Percentiles rank a stretch among this genome's conserved stretches.
Conservation (phyloP, 1,140 invertebrate genomes). For the Zaprionus ornatus region DNA sequence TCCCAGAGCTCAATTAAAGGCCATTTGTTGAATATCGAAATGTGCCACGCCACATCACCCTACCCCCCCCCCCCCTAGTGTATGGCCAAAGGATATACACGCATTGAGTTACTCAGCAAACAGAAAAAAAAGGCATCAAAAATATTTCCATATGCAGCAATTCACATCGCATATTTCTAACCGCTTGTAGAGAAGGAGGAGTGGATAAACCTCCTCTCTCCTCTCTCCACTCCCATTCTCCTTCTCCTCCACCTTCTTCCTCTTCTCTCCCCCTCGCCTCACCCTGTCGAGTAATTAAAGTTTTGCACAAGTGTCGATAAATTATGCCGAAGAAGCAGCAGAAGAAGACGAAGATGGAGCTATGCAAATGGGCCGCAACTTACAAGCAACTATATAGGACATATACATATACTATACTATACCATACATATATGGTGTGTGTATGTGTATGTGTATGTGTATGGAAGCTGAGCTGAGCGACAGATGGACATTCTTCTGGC, state of each 20-base stretch:
- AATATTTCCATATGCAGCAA: slow-evolving; percentile 67
- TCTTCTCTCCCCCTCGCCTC: neutral
- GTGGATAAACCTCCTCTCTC: no score
- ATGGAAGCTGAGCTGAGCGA: slow-evolving; percentile 19
- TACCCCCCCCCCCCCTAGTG: slow-evolving; percentile 16
- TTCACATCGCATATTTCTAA: slow-evolving; percentile 47
- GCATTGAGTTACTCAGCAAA: slow-evolving; percentile 74
- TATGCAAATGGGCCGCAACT: slow-evolving; percentile 74
- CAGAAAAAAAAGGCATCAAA: slow-evolving; percentile 52
- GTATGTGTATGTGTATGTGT: neutral
- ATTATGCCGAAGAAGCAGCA: slow-evolving; percentile 67
- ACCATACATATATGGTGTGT: neutral
- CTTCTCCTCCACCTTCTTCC: no score
- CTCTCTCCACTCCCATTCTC: no score
- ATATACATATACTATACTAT: neutral
- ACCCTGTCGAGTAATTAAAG: slow-evolving; percentile 75
- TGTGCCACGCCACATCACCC: neutral
- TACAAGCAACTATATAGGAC: slow-evolving; percentile 19
- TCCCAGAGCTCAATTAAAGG: slow-evolving; percentile 80
- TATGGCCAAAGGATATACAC: slow-evolving; percentile 78
- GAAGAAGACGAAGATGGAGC: slow-evolving; percentile 14
- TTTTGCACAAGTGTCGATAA: slow-evolving; percentile 80
- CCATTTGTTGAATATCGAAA: slow-evolving; percentile 66
- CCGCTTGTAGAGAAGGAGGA: no score
- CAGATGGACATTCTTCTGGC: slow-evolving; percentile 78